Evolutionary conservation across 2,888 invertebrate genomes (phyloP), one percentile per base, ranked within the genome.

Genomic region (Philereme transversata): DNA sequence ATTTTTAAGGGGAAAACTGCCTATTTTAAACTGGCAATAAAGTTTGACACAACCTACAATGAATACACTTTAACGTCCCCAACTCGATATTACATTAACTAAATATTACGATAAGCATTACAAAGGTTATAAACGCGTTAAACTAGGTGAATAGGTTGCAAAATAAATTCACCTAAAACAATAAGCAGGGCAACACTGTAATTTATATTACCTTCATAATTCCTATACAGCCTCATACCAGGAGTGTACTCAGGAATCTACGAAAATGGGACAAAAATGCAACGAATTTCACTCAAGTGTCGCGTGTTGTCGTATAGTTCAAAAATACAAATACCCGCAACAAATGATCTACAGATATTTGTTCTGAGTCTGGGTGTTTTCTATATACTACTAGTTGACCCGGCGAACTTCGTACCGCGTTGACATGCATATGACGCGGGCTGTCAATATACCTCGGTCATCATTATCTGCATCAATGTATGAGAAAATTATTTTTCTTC

Each of bases 121-220:
- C 41, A 54, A 51, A 49, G 36, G 53, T 40, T 52, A 49, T 41
- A 11, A 55, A 51, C 51, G 10, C 38, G 43, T 50, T 48, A 35
- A 50, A 57, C 50, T 54, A 57, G 57, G 47, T 51, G 56, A 56
- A 59, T 63, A 59, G 59, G 58, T 46, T 50, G 50, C 44, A 46
- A 56, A 63, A 63, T 63, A 59, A 65, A 62, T 62, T 67, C 40
- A 60, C 57, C 64, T 67, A 68, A 65, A 74, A 79, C 77, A 80
- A 79, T 77, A 74, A 73, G 73, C 69, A 59, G 69, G 65, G 60
- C 74, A 58, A 65, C 73, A 64, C 65, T 64, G 74, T 81, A 83
- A 83, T 84, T 83, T 83, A 83, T 82, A 79, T 76, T 65, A 73
- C 78, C 72, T 75, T 77, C 79, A 82, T 82, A 83, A 80, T 81